These are phyloP conservation scores for Silvanus unidentatus DNA, from an alignment of 2,888 invertebrate genomes.

Conservation along the genomic window DNA sequence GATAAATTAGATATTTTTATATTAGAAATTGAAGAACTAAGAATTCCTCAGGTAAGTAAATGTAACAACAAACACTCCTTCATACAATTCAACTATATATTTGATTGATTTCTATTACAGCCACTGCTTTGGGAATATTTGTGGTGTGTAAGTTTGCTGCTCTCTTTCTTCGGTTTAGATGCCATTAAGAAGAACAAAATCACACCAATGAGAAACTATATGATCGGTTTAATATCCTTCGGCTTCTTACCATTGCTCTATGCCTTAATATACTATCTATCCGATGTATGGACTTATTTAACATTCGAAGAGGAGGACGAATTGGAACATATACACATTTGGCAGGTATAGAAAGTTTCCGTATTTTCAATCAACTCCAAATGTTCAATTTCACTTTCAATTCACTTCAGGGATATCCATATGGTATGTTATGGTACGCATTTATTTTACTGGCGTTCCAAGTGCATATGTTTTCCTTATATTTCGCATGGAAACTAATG, in stretches of 20 bases:
- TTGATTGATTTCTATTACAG: constrained; percentile 42
- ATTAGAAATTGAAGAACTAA: constrained; percentile 86
- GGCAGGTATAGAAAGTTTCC: constrained; percentile 61
- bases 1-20: constrained; percentile 91
- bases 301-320: constrained; percentile 60
- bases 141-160: constrained; percentile 79
- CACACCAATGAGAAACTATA: constrained; percentile 68
- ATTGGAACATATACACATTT: constrained; percentile 56
- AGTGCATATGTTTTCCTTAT: constrained; percentile 80
- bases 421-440: constrained; percentile 87
- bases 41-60: constrained; percentile 69
- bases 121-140: constrained; percentile 91
- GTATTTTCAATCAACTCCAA: background rate
- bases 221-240: constrained; percentile 71
- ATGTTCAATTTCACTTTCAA: constrained; percentile 1
- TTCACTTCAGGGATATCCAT: constrained; percentile 68
- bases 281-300: constrained; percentile 77
- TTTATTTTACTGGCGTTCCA: constrained; percentile 83
- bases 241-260: constrained; percentile 78
- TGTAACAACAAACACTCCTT: too few relatives aligned
- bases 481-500: constrained; percentile 77
- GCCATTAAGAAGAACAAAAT: constrained; percentile 82
- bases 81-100: constrained; percentile 4
- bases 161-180: constrained; percentile 79
- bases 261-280: constrained; percentile 74